Evolutionary conservation across 2,888 invertebrate species (phyloP), one percentile per base, ranked within the genome.

Genomic region (Cryptocephalus moraei): DNA sequence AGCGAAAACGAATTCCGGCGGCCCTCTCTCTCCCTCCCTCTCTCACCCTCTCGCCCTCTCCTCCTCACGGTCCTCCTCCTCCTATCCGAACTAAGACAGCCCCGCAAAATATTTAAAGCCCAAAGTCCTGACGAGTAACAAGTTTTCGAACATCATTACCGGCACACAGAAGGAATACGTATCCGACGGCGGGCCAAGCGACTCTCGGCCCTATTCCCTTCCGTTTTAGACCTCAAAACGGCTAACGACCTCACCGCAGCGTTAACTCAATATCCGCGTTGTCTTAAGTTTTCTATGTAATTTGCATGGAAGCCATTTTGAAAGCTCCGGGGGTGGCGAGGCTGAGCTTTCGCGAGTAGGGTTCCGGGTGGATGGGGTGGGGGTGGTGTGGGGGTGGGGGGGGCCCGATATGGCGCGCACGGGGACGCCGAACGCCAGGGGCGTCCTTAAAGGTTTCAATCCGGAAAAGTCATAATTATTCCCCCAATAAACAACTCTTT

Each of bases 221-320:
- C 11, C 40, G 42, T 36, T 43, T 14, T 44, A 51, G 52, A 54
- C 48, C 45, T 50, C 49, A 49, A 49, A 55, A 49, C 49, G 33
- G 53, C 49, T 32, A 48, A 43, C 49, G 48, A 48, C 43, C 52
- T 44, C 45, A 50, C 55, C 56, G 61, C 59, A 64, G 64, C 64
- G 67, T 65, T 68, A 68, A 68, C 67, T 69, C 68, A 69, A 68
- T 68, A 69, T 69, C 65, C 68, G 65, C 65, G 66, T 63, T 67
- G 68, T 69, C 69, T 68, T 69, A 69, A 69, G 69, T 69, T 69
- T 69, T 69, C 68, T 68, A 65, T 66, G 66, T 68, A 69, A 69
- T 69, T 69, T 69, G 66, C 69, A 69, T 69, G 67, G 69, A 66
- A 66, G 69, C 69, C 69, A 69, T 69, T 69, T 69, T 69, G 69